Base-by-base conservation (phyloP, 2,113 vertebrate genomes). In the Ornithorhynchus anatinus region DNA sequence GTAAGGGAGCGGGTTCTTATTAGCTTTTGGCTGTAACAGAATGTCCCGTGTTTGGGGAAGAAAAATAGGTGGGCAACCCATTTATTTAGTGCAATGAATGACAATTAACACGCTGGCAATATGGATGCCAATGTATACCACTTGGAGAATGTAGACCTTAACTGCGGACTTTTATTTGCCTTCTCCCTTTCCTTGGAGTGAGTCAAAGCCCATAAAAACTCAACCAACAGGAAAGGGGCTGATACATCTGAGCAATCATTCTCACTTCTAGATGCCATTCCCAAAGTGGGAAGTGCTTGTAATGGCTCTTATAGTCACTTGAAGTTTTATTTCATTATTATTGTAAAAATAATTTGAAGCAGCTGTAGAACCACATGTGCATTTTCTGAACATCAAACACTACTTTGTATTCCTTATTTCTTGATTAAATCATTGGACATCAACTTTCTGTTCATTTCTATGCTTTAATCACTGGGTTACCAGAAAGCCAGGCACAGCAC, bases 401-500 rank as follows among this genome's bases (percentile, higher is more conserved):
- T 5, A 52, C 35, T 40, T 52, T 77, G 86, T 19, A 1, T 71
- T 77, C 60, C 59, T 68, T 74, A 39, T 66, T 86, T 84, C 71
- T 79, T 84, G 74, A 84, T 87, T 87, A 84, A 81, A 84, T 54
- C 76, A 52, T 58, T 60, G 69, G 69, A 27, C 5, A 29, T 50
- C 38, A 35, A 42, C 38, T 68, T 59, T 84, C 80, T 53, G 16
- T 59, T 79, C 74, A 40, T 29, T 75, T 83, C 60, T 20, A 20
- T 47, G 80, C 69, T 82, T 82, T 77, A 78, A 80, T 86, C 77
- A 79, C 23, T 8, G 61, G 70, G 69, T 64, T 56, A 78, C 72
- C 48, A 64, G 48, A 83, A 77, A 40, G 9, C 76, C 58, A 84
- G 71, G 52, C 60, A 64, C 77, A 84, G 82, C 71, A 73, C 70